Evolutionary conservation across 2,888 invertebrate genomes (phyloP), one percentile per base, ranked within the genome.

Genomic region (Euplexia lucipara): DNA sequence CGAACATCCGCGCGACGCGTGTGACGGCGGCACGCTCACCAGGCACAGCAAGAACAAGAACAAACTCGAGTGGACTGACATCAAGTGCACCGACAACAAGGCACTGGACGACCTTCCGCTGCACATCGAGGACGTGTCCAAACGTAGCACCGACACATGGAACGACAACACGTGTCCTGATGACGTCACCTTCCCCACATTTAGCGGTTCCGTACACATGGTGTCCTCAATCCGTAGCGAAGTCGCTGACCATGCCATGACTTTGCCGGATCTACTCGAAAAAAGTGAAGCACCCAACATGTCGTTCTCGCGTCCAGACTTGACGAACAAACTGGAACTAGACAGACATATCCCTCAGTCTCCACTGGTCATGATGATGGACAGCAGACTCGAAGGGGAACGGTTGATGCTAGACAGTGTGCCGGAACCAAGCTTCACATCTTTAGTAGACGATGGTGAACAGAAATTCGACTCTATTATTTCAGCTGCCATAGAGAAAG

Each of bases 161-260:
- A 97, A 97, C 83, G 98, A 98, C 60, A 97, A 97, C 87, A 97
- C 97, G 0, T 97, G 97, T 56, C 97, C 97, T 0, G 97, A 97
- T 87, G 97, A 98, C 86, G 95, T 97, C 35, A 97, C 98, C 0
- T 98, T 98, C 88, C 98, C 98, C 0, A 98, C 97, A 53, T 96
- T 98, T 59, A 98, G 98, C 77, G 96, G 97, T 35, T 97, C 97
- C 37, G 97, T 97, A 0, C 98, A 97, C 0, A 93, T 97, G 82
- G 96, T 97, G 2, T 96, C 96, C 0, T 97, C 98, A 0, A 96
- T 97, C 18, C 67, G 70, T 12, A 81, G 81, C 37, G 81, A 81
- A 37, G 61, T 81, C 1, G 81, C 64, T 14, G 81, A 81, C 66
- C 96, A 96, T 60, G 97, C 97, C 79, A 97, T 97, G 77, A 89